Evolutionary conservation across 1,140 invertebrate species (phyloP).

Genomic region (Drosophila hydei): DNA sequence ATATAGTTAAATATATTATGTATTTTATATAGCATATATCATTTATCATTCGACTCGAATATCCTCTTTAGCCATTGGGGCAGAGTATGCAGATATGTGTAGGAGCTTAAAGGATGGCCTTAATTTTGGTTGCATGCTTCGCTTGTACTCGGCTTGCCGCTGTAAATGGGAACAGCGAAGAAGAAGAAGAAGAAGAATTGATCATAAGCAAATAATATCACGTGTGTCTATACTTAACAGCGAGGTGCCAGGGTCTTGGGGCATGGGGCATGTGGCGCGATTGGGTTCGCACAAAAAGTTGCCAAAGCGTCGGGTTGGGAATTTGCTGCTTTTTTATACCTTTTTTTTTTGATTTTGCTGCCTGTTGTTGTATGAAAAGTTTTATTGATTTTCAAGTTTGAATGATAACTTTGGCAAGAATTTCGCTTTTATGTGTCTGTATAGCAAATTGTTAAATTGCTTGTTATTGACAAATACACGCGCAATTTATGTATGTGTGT

Average conservation of each 20-base stretch:
- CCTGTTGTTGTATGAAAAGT: conserved; percentile 69
- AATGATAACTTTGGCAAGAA: conserved; percentile 80
- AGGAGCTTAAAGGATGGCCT: conserved; percentile 15
- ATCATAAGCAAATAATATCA: conserved; percentile 43
- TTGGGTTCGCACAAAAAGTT: conserved; percentile 18
- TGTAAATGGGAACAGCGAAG: conserved; percentile 39
- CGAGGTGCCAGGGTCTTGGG: neutral
- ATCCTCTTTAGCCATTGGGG: neutral
- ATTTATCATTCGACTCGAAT: neutral
- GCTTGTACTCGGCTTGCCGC: neutral
- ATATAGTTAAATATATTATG: too few relatives aligned
- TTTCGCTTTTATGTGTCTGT: conserved; percentile 63
- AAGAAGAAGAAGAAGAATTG: conserved; percentile 27
- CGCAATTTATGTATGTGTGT: conserved; percentile 27
- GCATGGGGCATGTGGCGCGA: neutral
- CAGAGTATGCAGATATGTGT: conserved; percentile 7
- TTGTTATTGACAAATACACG: conserved; percentile 81
- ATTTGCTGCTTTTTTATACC: conserved; percentile 14
- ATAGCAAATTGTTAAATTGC: conserved; percentile 76
- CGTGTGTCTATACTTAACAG: conserved; percentile 23
- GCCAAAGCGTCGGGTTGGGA: conserved; percentile 18
- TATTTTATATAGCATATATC: neutral
- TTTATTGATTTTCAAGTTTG: conserved; percentile 82
- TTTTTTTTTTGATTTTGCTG: conserved; percentile 9
- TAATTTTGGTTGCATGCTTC: conserved; percentile 19